A percentile compares a stretch with the other conserved stretches of the same genome.
Conservation (phyloP, 2,888 invertebrate genomes). For the Eurois occulta region DNA sequence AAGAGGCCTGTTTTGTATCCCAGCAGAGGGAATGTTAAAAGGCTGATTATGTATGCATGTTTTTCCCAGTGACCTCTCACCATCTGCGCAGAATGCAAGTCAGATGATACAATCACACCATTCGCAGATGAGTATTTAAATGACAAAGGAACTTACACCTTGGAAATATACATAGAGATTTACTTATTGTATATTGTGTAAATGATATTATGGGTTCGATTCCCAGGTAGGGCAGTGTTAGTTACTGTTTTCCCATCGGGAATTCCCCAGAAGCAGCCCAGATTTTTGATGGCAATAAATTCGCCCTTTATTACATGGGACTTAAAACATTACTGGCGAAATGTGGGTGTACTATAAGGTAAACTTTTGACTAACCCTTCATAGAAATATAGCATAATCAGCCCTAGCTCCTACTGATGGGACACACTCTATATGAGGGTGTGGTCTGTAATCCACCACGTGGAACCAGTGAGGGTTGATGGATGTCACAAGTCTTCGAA, state of each 20-base stretch:
- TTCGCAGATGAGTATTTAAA: conserved; percentile 42
- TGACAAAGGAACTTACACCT: conserved; percentile 44
- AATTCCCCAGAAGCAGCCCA: background rate
- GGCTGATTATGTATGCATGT: background rate
- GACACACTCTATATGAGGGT: background rate
- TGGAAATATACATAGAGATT: conserved; percentile 1
- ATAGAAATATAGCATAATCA: background rate
- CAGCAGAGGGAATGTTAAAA: background rate
- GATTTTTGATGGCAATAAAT: background rate
- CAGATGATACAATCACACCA: conserved; percentile 25
- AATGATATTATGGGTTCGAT: background rate
- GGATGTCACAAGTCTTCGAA: background rate
- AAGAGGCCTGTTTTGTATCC: too few relatives aligned
- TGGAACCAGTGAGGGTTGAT: background rate
- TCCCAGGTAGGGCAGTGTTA: background rate
- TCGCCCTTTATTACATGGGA: background rate
- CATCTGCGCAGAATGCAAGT: conserved; percentile 30
- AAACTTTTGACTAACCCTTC: too few relatives aligned
- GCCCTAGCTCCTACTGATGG: background rate
- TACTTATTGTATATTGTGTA: conserved; percentile 11
- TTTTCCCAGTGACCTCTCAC: conserved; percentile 29
- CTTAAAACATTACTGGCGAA: background rate
- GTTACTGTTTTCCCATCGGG: background rate
- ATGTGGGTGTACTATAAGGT: background rate
- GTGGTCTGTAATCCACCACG: background rate